These are phyloP conservation scores for Spea bombifrons DNA, from an alignment of 2,113 vertebrate genomes.

Conservation along the genomic window DNA sequence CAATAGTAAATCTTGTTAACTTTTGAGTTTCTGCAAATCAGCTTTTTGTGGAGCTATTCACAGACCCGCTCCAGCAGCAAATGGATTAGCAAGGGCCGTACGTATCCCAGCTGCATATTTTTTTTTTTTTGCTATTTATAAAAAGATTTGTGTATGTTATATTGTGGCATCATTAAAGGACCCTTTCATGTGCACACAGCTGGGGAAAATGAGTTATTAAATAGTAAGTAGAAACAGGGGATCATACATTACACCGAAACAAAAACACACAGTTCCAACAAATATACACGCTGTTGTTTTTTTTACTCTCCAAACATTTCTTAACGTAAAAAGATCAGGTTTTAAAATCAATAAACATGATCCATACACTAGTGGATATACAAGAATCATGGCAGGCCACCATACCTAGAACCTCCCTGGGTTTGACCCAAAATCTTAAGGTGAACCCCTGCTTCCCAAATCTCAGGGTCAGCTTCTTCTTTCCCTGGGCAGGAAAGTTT, in stretches of 20 bases:
- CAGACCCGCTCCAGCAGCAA: slow-evolving; percentile 11
- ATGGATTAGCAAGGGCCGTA: slow-evolving; percentile 33
- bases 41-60: slow-evolving; percentile 4
- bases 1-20: too few relatives aligned
- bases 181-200: slow-evolving; percentile 31
- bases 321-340: background rate
- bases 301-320: background rate
- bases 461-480: too few relatives aligned
- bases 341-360: too few relatives aligned
- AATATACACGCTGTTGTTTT: background rate
- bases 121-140: slow-evolving; percentile 42
- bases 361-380: too few relatives aligned
- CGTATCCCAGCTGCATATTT: slow-evolving; percentile 22
- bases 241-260: slow-evolving; percentile 14
- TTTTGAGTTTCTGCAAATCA: slow-evolving; percentile 10
- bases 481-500: too few relatives aligned
- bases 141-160: slow-evolving; percentile 30
- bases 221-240: slow-evolving; percentile 24
- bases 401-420: too few relatives aligned
- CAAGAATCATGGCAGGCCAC: too few relatives aligned
- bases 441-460: too few relatives aligned
- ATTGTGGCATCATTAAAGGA: slow-evolving; percentile 38
- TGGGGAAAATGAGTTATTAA: slow-evolving; percentile 34
- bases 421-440: too few relatives aligned
- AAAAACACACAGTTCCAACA: background rate